Percentiles rank a stretch among this genome's conserved stretches.
These are phyloP conservation scores for Eclectus roratus DNA, from an alignment of 2,113 vertebrate genomes.

Conservation along the genomic window DNA sequence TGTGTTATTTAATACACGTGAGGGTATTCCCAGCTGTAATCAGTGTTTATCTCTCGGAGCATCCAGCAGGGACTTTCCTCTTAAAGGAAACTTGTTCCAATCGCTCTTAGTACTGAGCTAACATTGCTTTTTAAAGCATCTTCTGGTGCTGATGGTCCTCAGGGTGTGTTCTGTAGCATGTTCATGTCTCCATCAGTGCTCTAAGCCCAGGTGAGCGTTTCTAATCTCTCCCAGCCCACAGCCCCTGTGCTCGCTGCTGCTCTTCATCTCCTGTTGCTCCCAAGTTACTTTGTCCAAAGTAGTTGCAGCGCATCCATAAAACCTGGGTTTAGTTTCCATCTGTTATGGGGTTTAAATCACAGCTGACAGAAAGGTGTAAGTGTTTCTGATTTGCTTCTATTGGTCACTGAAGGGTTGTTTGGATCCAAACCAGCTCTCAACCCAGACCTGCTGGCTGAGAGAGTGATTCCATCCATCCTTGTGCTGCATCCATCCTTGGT, in stretches of 20 bases:
- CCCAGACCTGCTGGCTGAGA: not conserved
- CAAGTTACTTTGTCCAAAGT: not conserved
- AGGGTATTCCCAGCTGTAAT: slow-evolving; percentile 12
- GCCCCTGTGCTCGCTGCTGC: accelerated
- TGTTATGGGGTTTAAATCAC: not conserved
- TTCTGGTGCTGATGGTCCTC: not conserved
- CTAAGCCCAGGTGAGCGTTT: not conserved
- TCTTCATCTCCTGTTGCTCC: not conserved
- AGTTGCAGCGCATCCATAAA: not conserved
- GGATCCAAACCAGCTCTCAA: not conserved
- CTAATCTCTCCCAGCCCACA: accelerated
- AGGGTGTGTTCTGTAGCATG: not conserved
- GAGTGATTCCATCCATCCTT: not conserved
- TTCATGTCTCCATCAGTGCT: not conserved
- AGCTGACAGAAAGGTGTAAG: not conserved
- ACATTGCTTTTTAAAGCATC: not conserved
- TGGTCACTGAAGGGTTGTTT: not conserved
- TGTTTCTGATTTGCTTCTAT: slow-evolving; percentile 18
- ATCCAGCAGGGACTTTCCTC: not conserved
- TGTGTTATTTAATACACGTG: not conserved
- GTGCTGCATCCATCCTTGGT: not conserved
- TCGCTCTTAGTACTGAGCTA: not conserved
- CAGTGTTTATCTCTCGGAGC: not conserved
- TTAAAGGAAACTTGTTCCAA: not conserved
- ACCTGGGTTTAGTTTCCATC: not conserved